Conservation (phyloP, 2,797 vertebrate species). For the Falco peregrinus region DNA sequence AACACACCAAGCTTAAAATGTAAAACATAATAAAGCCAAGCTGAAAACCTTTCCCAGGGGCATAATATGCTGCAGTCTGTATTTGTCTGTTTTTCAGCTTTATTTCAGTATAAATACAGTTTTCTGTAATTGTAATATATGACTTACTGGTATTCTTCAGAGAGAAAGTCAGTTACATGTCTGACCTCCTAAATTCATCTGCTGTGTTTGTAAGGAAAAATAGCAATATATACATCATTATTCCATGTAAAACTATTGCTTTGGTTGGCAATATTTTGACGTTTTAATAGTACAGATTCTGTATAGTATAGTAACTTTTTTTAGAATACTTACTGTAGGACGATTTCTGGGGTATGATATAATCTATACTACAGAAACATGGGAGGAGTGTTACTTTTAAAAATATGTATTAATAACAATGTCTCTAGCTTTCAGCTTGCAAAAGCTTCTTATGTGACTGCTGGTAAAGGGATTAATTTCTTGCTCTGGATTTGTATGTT, state of each 20-base stretch:
- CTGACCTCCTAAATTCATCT: not conserved
- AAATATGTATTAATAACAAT: not conserved
- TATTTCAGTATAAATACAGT: not conserved
- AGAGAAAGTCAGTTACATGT: not conserved
- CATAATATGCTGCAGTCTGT: not conserved
- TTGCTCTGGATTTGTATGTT: not conserved
- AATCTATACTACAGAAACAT: not conserved
- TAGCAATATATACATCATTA: not conserved
- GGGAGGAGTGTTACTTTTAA: not conserved
- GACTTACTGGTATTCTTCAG: not conserved
- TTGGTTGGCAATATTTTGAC: not conserved
- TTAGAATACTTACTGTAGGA: not conserved
- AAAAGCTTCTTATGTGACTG: not conserved
- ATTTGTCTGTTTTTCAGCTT: not conserved
- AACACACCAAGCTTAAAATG: not conserved
- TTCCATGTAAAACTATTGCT: not conserved
- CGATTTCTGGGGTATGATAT: not conserved
- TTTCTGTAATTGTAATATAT: not conserved
- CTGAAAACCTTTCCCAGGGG: not conserved
- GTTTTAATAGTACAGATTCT: not conserved
- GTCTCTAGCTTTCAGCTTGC: not conserved
- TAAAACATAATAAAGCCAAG: not conserved
- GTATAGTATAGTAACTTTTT: not conserved
- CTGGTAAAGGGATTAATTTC: not conserved
- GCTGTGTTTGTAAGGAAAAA: not conserved